Base-by-base conservation (phyloP, 1,140 invertebrate species). In the Drosophila paulistorum region DNA sequence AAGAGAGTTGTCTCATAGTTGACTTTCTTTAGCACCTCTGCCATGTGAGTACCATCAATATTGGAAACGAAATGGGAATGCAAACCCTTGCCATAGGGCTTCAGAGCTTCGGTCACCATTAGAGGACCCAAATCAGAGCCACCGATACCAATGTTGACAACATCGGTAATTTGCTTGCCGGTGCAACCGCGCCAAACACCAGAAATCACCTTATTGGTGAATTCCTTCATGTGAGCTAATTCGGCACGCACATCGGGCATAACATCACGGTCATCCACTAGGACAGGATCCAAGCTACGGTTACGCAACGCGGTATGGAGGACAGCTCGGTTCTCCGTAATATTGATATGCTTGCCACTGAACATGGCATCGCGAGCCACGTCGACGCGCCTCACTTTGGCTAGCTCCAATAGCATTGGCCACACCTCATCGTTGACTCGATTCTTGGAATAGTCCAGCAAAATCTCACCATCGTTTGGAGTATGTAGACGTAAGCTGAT, bases 131-230 rank as follows among this genome's bases (percentile, higher is more conserved):
- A 93, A 94, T 99, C 99, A 17, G 99, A 99, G 30, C 99, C 99
- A 62, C 99, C 99, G 90, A 99, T 99, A 61, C 99, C 99, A 94
- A 99, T 99, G 92, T 99, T 99, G 30, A 99, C 97, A 58, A 99
- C 97, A 94, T 99, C 98, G 68, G 97, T 98, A 57, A 99, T 99
- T 66, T 96, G 92, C 93, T 99, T 98, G 9, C 98, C 98, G 4
- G 98, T 98, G 91, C 97, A 99, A 92, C 95, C 95, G 78, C 94
- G 94, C 95, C 95, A 95, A 35, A 93, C 85, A 11, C 94, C 95
- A 76, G 93, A 94, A 26, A 94, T 93, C 68, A 97, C 95, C 91
- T 96, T 93, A 68, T 96, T 94, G 26, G 95, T 95, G 91, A 99
- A 99, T 82, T 96, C 94, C 93, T 99, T 97, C 97, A 99, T 99